Conservation (phyloP, 2,888 invertebrate species). For the Adineta ricciae region DNA sequence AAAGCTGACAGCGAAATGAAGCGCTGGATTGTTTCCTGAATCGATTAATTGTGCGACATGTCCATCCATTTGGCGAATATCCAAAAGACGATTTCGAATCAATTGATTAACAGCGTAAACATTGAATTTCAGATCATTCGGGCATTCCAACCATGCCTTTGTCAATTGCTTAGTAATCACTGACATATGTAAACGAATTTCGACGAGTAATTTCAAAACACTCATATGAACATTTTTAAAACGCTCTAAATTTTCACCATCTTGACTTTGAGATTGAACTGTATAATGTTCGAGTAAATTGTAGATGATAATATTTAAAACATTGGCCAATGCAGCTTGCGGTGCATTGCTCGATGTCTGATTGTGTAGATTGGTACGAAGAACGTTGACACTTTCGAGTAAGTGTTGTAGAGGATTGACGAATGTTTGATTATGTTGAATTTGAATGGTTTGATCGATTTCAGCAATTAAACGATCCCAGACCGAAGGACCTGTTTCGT, state of each 20-base stretch:
- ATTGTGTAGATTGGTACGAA: slow-evolving; percentile 7
- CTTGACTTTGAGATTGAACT: neutral
- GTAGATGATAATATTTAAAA: neutral
- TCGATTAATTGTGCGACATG: slow-evolving; percentile 31
- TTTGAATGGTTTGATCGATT: neutral
- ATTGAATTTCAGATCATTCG: slow-evolving; percentile 29
- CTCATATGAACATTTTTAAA: slow-evolving; percentile 10
- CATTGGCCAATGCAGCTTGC: neutral
- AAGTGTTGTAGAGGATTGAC: neutral
- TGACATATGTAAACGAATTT: slow-evolving; percentile 14
- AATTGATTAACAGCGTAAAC: slow-evolving; percentile 29
- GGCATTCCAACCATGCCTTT: slow-evolving; percentile 28
- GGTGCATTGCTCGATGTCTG: neutral
- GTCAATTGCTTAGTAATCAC: neutral
- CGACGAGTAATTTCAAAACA: slow-evolving; percentile 13
- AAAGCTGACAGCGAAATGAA: slow-evolving; percentile 28
- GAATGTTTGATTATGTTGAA: neutral
- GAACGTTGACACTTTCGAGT: neutral
- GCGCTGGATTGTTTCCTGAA: slow-evolving; percentile 23
- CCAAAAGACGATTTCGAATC: slow-evolving; percentile 24
- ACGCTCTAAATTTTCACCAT: neutral
- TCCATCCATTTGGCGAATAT: slow-evolving; percentile 26
- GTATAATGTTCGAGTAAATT: slow-evolving; percentile 19
- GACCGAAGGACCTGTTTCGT: neutral
- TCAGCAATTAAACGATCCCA: neutral